These are phyloP conservation scores for Apis laboriosa DNA, from an alignment of 1,140 invertebrate species.

Conservation along the genomic window DNA sequence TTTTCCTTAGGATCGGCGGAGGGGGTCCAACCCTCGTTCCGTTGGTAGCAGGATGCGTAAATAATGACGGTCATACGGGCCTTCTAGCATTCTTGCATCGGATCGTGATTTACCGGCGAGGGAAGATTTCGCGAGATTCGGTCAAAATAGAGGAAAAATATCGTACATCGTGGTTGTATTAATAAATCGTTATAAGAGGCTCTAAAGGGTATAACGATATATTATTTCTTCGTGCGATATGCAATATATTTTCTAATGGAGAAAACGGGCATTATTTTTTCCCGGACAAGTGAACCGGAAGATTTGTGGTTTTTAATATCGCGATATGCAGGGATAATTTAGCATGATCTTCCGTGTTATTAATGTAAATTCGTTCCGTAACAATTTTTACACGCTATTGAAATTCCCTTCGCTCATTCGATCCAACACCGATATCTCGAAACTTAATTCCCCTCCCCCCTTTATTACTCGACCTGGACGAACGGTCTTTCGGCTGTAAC, in stretches of 20 bases:
- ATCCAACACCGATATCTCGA: too few species aligned
- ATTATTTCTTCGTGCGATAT: not conserved
- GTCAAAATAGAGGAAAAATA: not conserved
- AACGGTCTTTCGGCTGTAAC: too few species aligned
- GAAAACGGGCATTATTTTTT: not conserved
- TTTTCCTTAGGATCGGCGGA: conserved; percentile 36
- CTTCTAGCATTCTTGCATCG: conserved; percentile 44
- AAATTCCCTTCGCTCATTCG: too few species aligned
- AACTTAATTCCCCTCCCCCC: too few species aligned
- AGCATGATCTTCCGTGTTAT: too few species aligned
- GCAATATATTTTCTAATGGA: not conserved
- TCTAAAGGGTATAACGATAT: not conserved
- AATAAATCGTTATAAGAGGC: conserved; percentile 25
- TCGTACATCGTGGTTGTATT: not conserved
- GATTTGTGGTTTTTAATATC: not conserved
- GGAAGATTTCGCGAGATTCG: conserved; percentile 31
- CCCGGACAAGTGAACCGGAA: not conserved
- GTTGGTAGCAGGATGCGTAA: conserved; percentile 64
- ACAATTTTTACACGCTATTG: too few species aligned
- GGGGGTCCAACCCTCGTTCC: conserved; percentile 41
- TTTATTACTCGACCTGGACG: too few species aligned
- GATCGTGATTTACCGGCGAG: conserved; percentile 54
- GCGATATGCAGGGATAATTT: too few species aligned
- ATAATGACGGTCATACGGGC: conserved; percentile 58
- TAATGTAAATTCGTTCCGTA: too few species aligned